These are phyloP conservation scores for Perithous albicinctus DNA, from an alignment of 2,888 invertebrate genomes.

Conservation along the genomic window DNA sequence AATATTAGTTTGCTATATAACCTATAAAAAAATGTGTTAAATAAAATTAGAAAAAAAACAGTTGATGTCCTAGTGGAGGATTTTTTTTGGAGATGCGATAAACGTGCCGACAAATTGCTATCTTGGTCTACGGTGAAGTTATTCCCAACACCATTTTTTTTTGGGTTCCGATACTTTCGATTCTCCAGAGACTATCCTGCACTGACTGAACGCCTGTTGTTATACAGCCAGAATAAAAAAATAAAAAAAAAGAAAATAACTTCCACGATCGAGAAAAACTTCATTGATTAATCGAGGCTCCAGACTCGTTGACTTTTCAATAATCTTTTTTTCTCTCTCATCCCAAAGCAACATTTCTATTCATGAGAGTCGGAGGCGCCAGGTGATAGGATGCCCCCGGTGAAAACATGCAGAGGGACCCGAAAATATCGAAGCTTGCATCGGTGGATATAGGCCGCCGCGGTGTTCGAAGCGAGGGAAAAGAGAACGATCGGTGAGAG, in stretches of 20 bases:
- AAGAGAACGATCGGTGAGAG: conserved; percentile 64
- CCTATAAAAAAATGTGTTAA: neutral
- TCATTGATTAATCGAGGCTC: conserved; percentile 42
- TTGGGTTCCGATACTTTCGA: neutral
- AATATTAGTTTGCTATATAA: too few relatives aligned
- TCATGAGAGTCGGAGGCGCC: conserved; percentile 54
- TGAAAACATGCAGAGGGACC: conserved; percentile 37
- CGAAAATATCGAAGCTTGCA: conserved; percentile 51
- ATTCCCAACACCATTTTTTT: neutral
- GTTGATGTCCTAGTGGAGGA: neutral
- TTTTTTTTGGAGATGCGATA: neutral
- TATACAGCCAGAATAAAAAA: too few relatives aligned
- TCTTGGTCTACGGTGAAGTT: neutral
- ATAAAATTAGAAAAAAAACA: neutral
- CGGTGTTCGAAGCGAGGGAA: conserved; percentile 35
- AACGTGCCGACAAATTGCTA: neutral
- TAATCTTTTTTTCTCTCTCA: conserved; percentile 8
- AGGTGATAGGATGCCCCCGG: conserved; percentile 51
- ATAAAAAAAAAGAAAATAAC: conserved; percentile 15
- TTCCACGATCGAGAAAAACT: conserved; percentile 17
- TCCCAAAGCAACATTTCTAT: conserved; percentile 47
- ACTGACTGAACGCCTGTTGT: neutral
- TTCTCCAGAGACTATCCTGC: neutral
- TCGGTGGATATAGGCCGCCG: conserved; percentile 30
- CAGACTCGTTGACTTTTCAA: conserved; percentile 26